Evolutionary conservation across 2,888 invertebrate genomes (phyloP), one percentile per base, ranked within the genome.

Genomic region (Micoletzkya japonica): DNA sequence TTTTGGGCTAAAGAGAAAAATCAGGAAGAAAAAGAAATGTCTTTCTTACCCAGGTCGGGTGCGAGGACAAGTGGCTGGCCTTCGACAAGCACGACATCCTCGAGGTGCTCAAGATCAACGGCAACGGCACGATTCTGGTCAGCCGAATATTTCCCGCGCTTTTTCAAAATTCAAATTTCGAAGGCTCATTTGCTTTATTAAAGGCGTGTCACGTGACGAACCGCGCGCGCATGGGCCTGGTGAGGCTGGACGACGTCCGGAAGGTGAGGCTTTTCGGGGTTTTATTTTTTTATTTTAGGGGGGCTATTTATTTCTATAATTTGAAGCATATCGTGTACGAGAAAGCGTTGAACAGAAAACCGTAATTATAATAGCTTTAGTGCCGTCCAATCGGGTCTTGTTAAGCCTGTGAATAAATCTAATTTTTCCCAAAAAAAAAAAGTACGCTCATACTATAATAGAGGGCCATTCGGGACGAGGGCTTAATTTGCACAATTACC

Each of bases 51-150:
- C n/a, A n/a, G n/a, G n/a, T n/a, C n/a, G n/a, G n/a, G n/a, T n/a
- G 49, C 49, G 14, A 44, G 14, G 49, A 63, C 34, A 50, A 50
- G 10, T 20, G 39, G 24, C 50, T 79, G 0, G 71, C 72, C 4
- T 72, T 76, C 24, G 60, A 74, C 1, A 72, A 69, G 50, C 73
- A 78, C 24, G 82, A 81, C 59, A 58, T 75, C 4, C 72, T 82
- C n/a, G 81, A 80, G 66, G 75, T 82, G 4, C 54, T 80, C 2
- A 72, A 76, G 30, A 70, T 74, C 30, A 75, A 76, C 39, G 56
- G 64, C 2, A 74, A 77, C 30, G 70, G 60, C 17, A 68, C 37
- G 30, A 49, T 49, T 28, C 57, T 39, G 44, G 68, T 68, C 14
- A 54, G 57, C 26, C 6, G 4, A 28, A 28, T 14, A 56, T 10